Base-by-base conservation (phyloP, 2,113 vertebrate genomes). In the Columbina picui region DNA sequence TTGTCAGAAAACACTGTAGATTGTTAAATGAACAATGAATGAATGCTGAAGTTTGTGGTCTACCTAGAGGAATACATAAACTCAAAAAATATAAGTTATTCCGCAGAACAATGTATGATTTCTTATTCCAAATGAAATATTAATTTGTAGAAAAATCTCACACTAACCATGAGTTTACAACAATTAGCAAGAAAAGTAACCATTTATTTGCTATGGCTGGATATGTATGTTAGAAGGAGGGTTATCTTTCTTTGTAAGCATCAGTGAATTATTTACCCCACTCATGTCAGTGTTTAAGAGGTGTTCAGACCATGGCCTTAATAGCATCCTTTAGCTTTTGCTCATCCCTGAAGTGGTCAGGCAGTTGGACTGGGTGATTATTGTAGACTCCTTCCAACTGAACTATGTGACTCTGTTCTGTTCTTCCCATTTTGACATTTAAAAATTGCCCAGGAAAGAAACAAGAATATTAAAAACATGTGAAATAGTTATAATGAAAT, bases 331-430 rank as follows among this genome's bases (percentile, higher is more conserved):
- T 49, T 19, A 60, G 52, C 7, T 70, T 83, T 2, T 30, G 39
- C 25, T 45, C 27, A 10, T 39, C 39, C 21, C 34, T 56, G 27
- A 32, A 53, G 14, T 14, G 11, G 7, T 26, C 8, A 19, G 16
- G 14, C 17, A 53, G 23, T 57, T 27, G 14, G 41, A 63, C 23
- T 57, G 60, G 41, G 7, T 34, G 26, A 8, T 61, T 63, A 2
- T 12, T 80, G 22, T 6, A 70, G 61, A 30, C 4, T 4, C 6
- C 10, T 57, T 70, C 63, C 26, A 61, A 1, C 34, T 59, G 6
- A 70, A 67, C 45, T 80, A 6, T n/a, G 30, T 1, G 1, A 10
- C 21, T 85, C 20, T 52, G 0, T 36, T 79, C 10, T 47, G 0
- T 61, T 84, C 5, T 84, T 93, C 79, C 53, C 45, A 2, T 60